A percentile compares a stretch with the other conserved stretches of the same genome.
Evolutionary conservation across 2,113 vertebrate genomes (phyloP).

Genomic region (Odobenus rosmarus): DNA sequence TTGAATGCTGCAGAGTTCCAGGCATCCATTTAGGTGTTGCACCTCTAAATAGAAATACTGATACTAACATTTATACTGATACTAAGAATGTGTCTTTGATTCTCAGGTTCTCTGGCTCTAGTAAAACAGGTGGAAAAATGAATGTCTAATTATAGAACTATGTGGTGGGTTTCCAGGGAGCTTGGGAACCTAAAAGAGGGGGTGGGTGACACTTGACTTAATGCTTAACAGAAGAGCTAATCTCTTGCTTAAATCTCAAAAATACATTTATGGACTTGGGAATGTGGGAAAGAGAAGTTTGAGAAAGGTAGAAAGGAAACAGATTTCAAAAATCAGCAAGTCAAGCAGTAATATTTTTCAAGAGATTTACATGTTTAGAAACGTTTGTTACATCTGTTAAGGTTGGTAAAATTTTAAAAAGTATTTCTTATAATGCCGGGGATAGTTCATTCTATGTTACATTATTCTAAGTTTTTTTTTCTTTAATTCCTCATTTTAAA

Average conservation of each 20-base stretch:
- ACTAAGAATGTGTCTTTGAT: not conserved
- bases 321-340: not conserved
- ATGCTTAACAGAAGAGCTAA: not conserved
- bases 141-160: not conserved
- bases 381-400: not conserved
- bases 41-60: not conserved
- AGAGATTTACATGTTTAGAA: not conserved
- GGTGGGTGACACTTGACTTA: not conserved
- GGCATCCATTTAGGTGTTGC: not conserved
- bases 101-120: not conserved
- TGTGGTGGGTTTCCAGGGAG: not conserved
- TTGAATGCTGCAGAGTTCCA: not conserved
- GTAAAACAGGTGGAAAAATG: not conserved
- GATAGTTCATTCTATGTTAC: not conserved
- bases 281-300: not conserved
- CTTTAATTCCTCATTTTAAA: not conserved
- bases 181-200: not conserved
- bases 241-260: not conserved
- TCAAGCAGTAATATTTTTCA: not conserved
- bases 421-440: not conserved
- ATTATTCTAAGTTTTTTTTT: not conserved
- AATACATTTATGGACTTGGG: not conserved
- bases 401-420: not conserved
- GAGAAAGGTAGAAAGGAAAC: not conserved
- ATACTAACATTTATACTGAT: not conserved